phyloP scores from a whole-genome alignment of 2,113 vertebrate genomes.

The Sturnira hondurensis region DNA sequence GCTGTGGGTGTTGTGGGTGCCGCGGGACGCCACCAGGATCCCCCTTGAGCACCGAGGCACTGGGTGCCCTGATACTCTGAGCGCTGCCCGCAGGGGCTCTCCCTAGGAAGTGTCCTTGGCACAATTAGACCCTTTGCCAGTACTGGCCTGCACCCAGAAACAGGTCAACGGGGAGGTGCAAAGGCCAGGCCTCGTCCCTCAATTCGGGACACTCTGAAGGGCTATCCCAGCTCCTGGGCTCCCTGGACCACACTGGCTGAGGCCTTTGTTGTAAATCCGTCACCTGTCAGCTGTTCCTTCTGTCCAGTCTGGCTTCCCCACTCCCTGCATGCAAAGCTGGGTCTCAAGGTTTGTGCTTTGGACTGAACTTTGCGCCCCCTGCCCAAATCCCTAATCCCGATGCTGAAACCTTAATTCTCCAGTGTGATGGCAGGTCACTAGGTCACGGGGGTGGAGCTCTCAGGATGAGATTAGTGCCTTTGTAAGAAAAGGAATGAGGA shows the following conservation, averaged over 20 bases:
- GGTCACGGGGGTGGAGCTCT: neutral
- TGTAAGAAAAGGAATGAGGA: neutral
- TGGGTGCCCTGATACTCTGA: neutral
- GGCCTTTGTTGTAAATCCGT: neutral
- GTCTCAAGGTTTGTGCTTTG: neutral
- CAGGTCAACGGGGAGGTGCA: neutral
- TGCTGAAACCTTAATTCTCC: neutral
- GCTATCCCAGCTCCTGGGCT: neutral
- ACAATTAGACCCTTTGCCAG: neutral
- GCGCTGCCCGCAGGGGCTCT: neutral
- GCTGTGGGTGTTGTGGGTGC: too few species aligned
- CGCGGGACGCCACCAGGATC: neutral
- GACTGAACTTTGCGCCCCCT: neutral
- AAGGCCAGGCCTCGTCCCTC: neutral
- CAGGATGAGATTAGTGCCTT: neutral
- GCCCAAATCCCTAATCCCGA: neutral
- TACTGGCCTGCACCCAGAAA: neutral
- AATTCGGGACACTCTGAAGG: neutral
- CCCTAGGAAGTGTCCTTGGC: neutral
- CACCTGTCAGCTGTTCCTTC: neutral
- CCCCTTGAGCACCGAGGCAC: neutral
- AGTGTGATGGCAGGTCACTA: neutral
- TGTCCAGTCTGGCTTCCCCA: neutral
- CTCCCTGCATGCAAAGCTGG: neutral
- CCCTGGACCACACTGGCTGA: neutral